Base-by-base conservation (phyloP, 2,113 vertebrate genomes). In the Callithrix jacchus region DNA sequence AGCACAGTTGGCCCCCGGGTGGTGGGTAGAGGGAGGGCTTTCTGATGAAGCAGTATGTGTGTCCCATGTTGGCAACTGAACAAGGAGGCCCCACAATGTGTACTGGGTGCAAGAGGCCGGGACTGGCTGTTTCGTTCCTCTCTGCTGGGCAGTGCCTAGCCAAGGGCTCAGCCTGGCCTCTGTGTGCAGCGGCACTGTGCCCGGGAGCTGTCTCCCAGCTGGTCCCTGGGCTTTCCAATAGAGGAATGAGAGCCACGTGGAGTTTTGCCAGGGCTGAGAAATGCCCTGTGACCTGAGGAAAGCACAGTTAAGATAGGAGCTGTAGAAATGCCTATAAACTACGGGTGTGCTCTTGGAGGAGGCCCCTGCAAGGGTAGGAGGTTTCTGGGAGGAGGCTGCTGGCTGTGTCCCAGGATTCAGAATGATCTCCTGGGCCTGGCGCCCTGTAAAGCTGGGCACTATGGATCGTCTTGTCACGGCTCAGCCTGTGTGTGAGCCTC, bases 101-200 rank as follows among this genome's bases (percentile, higher is more conserved):
- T 1, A 0, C 0, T 0, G 6, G 70, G 47, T 54, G 30, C 13
- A 3, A 0, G 21, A 49, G 47, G n/a, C 54, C n/a, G 52, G 30
- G 42, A 6, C 8, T 37, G 79, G 40, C 88, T 64, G 27, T 37
- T 37, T 82, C 7, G 3, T n/a, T 77, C 35, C 32, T 27, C 14
- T 42, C 18, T 0, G 0, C 3, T 1, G 21, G 16, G 42, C 30
- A 27, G 82, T 23, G 37, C 37, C 45, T 3, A 6, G 47, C 40
- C 49, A 35, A 17, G 40, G 47, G 18, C 82, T 74, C 4, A 37
- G 64, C 61, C 23, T 52, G 6, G 17, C 17, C 61, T 56, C 23
- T 11, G 0, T 16, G 14, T 37, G 21, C 37, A 13, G n/a, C 12
- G 32, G 16, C 37, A 25, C 21, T n/a, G 16, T 23, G n/a, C 56